phyloP scores from a whole-genome alignment of 2,113 vertebrate genomes.

The Daphoenositta chrysoptera region DNA sequence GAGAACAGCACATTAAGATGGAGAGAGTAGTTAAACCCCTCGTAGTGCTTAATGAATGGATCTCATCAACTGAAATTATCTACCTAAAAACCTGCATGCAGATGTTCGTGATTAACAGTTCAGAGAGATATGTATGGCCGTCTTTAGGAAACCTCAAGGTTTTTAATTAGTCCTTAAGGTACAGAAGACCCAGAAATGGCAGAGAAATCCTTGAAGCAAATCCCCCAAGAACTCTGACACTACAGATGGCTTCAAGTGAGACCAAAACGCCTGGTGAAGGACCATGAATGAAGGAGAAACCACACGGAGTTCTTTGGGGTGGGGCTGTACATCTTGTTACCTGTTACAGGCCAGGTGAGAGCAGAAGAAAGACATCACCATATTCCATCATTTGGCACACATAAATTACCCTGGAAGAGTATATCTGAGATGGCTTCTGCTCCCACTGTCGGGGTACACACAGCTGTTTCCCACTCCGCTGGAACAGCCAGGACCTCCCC shows the following conservation, averaged over 20 bases:
- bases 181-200: neutral
- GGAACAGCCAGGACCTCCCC: neutral
- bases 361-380: neutral
- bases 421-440: neutral
- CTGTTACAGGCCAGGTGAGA: neutral
- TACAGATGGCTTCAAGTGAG: neutral
- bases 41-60: conserved; percentile 34
- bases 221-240: neutral
- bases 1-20: conserved; percentile 34
- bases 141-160: neutral
- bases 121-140: neutral
- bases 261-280: neutral
- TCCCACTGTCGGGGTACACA: neutral
- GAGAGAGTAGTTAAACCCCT: conserved; percentile 36
- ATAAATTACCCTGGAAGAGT: neutral
- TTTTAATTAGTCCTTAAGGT: neutral
- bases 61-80: conserved; percentile 19
- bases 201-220: neutral
- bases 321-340: neutral
- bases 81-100: conserved; percentile 15
- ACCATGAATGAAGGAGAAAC: neutral
- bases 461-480: neutral
- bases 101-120: neutral
- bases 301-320: accelerated
- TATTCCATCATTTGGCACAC: neutral